Evolutionary conservation across 2,888 invertebrate genomes (phyloP).

Genomic region (Nebria brevicollis): DNA sequence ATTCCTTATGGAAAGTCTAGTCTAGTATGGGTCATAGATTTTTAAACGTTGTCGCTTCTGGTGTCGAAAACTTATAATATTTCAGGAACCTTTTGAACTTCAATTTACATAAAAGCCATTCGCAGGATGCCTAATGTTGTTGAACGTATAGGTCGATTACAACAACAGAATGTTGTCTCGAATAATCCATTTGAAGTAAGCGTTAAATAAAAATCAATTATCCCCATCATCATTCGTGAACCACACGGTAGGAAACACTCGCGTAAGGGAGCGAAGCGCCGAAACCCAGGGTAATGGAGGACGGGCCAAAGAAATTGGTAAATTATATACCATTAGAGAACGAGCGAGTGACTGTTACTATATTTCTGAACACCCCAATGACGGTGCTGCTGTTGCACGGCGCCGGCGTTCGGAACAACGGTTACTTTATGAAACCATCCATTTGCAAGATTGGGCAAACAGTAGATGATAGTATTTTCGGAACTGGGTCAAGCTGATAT

Average conservation of each 20-base stretch:
- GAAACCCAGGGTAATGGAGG: constrained; percentile 21
- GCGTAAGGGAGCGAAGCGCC: neutral
- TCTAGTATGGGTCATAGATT: too few relatives aligned
- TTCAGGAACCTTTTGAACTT: too few relatives aligned
- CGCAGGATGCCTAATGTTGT: too few relatives aligned
- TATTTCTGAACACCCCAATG: neutral
- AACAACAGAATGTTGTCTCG: neutral
- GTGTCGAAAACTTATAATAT: too few relatives aligned
- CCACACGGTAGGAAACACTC: neutral
- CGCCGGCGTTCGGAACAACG: neutral
- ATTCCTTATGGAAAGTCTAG: too few relatives aligned
- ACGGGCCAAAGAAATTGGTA: constrained; percentile 22
- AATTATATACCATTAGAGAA: constrained; percentile 27
- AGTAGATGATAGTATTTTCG: neutral
- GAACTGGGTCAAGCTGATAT: constrained; percentile 10
- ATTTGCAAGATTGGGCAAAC: constrained; percentile 25
- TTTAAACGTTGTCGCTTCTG: too few relatives aligned
- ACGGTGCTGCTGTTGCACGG: neutral
- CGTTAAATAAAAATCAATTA: constrained; percentile 44
- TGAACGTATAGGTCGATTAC: too few relatives aligned
- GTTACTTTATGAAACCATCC: constrained; percentile 26
- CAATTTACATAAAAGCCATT: too few relatives aligned
- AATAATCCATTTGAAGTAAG: constrained; percentile 36
- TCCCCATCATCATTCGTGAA: constrained; percentile 16
- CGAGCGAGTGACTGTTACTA: neutral